Conservation (phyloP, 2,113 vertebrate genomes). For the Aplodontia rufa region DNA sequence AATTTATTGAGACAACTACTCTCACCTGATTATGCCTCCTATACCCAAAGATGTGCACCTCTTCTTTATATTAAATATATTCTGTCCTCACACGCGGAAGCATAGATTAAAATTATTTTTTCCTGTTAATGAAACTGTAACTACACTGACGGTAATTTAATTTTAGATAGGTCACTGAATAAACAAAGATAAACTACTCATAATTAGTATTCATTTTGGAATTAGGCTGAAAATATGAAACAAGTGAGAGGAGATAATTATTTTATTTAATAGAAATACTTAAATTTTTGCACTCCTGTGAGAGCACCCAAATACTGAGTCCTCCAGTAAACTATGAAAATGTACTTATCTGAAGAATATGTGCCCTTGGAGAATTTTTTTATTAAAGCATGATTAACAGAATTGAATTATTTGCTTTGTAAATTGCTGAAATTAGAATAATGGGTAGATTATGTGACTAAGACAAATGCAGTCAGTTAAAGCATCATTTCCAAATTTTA, state of each 20-base stretch:
- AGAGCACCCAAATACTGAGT: not conserved
- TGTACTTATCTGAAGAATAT: not conserved
- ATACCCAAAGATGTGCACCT: not conserved
- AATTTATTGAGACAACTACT: not conserved
- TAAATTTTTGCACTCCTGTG: not conserved
- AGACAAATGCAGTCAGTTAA: not conserved
- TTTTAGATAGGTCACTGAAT: not conserved
- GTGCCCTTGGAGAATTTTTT: not conserved
- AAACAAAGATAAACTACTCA: not conserved
- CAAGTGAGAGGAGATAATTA: not conserved
- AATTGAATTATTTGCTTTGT: not conserved
- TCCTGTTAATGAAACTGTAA: not conserved
- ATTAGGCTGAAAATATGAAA: constrained; percentile 3
- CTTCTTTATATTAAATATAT: not conserved
- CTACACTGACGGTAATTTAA: not conserved
- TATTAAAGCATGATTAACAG: not conserved
- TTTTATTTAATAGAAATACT: not conserved
- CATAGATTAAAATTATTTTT: no score
- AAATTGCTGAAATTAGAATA: not conserved
- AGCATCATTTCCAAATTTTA: not conserved
- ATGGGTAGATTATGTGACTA: not conserved
- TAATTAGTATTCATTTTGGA: not conserved
- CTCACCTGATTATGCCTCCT: not conserved
- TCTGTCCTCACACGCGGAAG: not conserved
- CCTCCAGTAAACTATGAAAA: not conserved